Evolutionary conservation across 1,140 invertebrate genomes (phyloP), one percentile per base, ranked within the genome.

Genomic region (Drosophila chauvacae): DNA sequence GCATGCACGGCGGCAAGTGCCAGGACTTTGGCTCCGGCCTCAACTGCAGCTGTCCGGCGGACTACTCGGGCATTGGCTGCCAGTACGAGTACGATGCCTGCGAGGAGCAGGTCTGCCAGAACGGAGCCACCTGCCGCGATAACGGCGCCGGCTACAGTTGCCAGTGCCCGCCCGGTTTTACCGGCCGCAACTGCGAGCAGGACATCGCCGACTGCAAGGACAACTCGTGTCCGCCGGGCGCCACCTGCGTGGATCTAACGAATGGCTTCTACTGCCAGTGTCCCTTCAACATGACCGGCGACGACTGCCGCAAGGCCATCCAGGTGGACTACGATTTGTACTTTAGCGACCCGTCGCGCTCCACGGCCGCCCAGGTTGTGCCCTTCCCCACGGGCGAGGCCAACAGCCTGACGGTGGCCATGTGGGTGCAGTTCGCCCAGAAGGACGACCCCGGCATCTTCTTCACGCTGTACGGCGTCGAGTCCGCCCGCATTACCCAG

Each of bases 401-500:
- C 42, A 95, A 95, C 71, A 97, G 96, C 91, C 93, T 99, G 11
- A 98, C 98, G 0, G 94, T 99, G 28, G 97, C 96, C 9, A 95
- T 99, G 94, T 99, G 98, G 98, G 97, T 99, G 0, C 97, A 98
- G 92, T 99, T 98, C 79, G 97, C 97, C 5, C 96, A 96, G 84
- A 95, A 96, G 92, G 97, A 98, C 88, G 97, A 97, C 90, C 95
- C 95, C 64, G 98, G 98, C 78, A 97, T 97, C 63, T 98, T 99
- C 94, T 97, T 99, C 79, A 98, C 97, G 0, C 94, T 99, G 1
- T 99, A 98, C 91, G 95, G 95, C 61, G 97, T 98, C 14, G 94
- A 95, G 94, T 97, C 94, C 85, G 94, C 97, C 10, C 96, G 98
- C 85, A 95, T 97, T 42, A 95, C 97, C 13, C 94, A 94, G 10